Evolutionary conservation across 2,797 vertebrate genomes (phyloP).

Genomic region (Lophius americanus): DNA sequence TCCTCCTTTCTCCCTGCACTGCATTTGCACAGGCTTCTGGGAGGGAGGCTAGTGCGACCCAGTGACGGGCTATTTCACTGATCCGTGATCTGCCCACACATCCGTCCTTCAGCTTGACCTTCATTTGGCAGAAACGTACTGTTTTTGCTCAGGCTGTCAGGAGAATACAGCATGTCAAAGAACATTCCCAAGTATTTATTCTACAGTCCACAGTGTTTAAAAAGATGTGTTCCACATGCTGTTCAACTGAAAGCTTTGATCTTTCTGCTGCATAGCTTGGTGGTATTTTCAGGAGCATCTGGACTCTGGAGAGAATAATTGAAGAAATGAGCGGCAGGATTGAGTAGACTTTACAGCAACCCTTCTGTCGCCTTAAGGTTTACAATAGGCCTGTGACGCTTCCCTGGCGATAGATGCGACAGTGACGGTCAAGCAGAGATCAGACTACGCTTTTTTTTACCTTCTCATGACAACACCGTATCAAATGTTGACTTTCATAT

Average conservation of each 20-base stretch:
- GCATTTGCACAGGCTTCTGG: not conserved
- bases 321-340: slow-evolving; percentile 24
- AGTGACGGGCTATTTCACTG: slow-evolving; percentile 44
- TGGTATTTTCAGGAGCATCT: slow-evolving; percentile 34
- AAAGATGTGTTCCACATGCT: slow-evolving; percentile 6
- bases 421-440: slow-evolving; percentile 2
- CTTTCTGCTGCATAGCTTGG: slow-evolving; percentile 29
- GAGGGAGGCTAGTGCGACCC: slow-evolving; percentile 35
- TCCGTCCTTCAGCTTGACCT: slow-evolving; percentile 17
- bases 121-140: slow-evolving; percentile 11
- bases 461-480: not conserved
- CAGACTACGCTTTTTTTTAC: slow-evolving; percentile 1
- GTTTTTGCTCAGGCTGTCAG: slow-evolving; percentile 17
- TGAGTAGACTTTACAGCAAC: slow-evolving; percentile 33
- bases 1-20: not conserved
- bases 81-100: slow-evolving; percentile 16
- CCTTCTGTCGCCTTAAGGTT: slow-evolving; percentile 23
- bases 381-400: slow-evolving; percentile 43
- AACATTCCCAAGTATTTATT: slow-evolving; percentile 21
- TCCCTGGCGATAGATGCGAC: slow-evolving; percentile 11
- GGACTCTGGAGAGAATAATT: slow-evolving; percentile 21
- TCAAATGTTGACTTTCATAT: not conserved
- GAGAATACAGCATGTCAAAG: slow-evolving; percentile 30
- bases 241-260: slow-evolving; percentile 50
- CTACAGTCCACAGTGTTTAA: slow-evolving; percentile 8